A percentile compares a stretch with the other conserved stretches of the same genome.
phyloP scores from a whole-genome alignment of 2,113 vertebrate species.

The Oncorhynchus clarkii region DNA sequence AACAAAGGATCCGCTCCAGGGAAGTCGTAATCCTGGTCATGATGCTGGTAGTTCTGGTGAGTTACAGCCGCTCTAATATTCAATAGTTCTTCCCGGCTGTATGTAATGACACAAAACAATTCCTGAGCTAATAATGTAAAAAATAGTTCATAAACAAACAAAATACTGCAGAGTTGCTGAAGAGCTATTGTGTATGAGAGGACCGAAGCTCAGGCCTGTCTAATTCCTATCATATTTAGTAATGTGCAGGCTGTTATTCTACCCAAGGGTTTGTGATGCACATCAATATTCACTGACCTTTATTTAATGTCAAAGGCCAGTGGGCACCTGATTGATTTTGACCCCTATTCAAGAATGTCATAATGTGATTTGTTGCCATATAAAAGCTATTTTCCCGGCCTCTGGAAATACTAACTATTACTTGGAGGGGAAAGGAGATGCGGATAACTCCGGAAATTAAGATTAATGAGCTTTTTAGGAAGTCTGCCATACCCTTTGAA shows the following conservation, averaged over 20 bases:
- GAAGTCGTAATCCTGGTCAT: no score
- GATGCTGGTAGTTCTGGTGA: no score
- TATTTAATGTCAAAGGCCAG: constrained; percentile 76
- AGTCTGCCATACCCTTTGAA: constrained; percentile 61
- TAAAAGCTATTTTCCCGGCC: constrained; percentile 69
- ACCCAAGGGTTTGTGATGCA: constrained; percentile 46
- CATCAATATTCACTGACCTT: constrained; percentile 65
- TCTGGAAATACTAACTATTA: constrained; percentile 69
- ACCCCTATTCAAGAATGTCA: constrained; percentile 63
- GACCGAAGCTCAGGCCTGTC: constrained; percentile 23
- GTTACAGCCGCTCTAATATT: no score
- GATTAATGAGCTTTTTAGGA: constrained; percentile 74
- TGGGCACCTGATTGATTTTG: constrained; percentile 68
- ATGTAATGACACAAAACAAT: no score
- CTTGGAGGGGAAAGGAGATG: constrained; percentile 54
- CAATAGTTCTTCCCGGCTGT: no score
- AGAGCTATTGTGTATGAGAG: constrained; percentile 29
- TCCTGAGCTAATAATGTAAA: no score
- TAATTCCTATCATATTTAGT: constrained; percentile 70
- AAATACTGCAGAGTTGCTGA: no score
- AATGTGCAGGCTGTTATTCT: constrained; percentile 60
- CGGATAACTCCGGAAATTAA: constrained; percentile 65
- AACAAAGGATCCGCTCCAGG: no score
- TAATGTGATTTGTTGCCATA: constrained; percentile 71
- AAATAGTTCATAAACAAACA: no score